Evolutionary conservation across 23 tunicate genomes (phyloP), one percentile per base, ranked within the genome.

Genomic region (Aplidium turbinatum): DNA sequence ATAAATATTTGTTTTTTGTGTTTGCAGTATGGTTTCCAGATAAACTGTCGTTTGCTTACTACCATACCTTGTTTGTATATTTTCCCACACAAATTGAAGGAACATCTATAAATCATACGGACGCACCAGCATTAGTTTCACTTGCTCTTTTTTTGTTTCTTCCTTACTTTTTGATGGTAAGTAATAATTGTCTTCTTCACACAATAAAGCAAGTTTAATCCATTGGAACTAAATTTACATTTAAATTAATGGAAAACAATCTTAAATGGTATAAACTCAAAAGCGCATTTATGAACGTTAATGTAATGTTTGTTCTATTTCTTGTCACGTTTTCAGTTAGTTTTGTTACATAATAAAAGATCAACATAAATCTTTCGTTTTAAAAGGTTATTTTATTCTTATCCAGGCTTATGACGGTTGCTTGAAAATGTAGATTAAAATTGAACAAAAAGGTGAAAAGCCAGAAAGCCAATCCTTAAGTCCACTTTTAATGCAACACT

Each of bases 21-120:
- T 66, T 66, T 66, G 26, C 46, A 70, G 76, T 48, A 13, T 70
- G 76, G 76, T 70, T 70, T 70, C 76, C 76, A 18, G 38, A 47
- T 4, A 18, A 30, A 18, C 38, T 70, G 7, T 46, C 76, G 19
- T 70, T 70, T 29, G 30, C 47, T 22, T 70, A 70, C 24, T 70
- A 70, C 26, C 5, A 22, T 9, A 70, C 76, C 47, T 46, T 48
- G 21, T 70, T 70, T 19, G 22, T 70, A 2, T 70, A 47, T 70
- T 70, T 47, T 28, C 76, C 76, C 7, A 31, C 58, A 13, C 31
- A 35, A 48, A 50, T 70, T 3, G 26, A 58, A 11, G 39, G n/a
- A 2, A 27, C 4, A 3, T 5, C 21, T 9, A 47, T 3, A 27
- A 5, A 31, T 5, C 20, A 47, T 3, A 9, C 51, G 3, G 38